Conservation (phyloP, 1,140 invertebrate species). For the Idris sp. region DNA sequence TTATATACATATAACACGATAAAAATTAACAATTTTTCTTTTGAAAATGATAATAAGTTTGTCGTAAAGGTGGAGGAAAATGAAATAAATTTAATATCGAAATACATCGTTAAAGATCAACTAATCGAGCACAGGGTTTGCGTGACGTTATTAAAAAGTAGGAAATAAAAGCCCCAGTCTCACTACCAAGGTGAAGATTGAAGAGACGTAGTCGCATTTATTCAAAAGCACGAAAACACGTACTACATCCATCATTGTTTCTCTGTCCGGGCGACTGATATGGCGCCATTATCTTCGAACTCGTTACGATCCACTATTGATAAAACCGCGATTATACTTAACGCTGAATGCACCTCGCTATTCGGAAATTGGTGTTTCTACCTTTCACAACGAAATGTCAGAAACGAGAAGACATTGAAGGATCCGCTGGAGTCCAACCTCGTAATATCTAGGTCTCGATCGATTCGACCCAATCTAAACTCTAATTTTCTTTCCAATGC, state of each 20-base stretch:
- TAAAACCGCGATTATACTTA: conserved; percentile 74
- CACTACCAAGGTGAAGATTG: conserved; percentile 59
- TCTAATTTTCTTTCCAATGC: conserved; percentile 46
- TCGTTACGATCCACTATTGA: conserved; percentile 78
- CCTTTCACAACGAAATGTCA: conserved; percentile 69
- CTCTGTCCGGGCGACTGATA: conserved; percentile 73
- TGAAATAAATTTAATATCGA: conserved; percentile 46
- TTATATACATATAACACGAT: no score
- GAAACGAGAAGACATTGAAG: conserved; percentile 67
- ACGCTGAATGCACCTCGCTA: conserved; percentile 66
- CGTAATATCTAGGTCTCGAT: conserved; percentile 25
- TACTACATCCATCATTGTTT: conserved; percentile 78
- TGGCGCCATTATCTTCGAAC: conserved; percentile 76
- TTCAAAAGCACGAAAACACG: conserved; percentile 71
- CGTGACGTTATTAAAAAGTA: conserved; percentile 73
- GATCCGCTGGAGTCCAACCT: conserved; percentile 58
- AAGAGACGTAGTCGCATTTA: conserved; percentile 52
- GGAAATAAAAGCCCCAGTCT: conserved; percentile 41
- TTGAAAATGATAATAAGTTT: conserved; percentile 10
- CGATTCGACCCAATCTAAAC: conserved; percentile 26
- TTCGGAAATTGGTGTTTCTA: conserved; percentile 77
- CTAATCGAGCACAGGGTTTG: conserved; percentile 65
- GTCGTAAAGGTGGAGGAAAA: conserved; percentile 7
- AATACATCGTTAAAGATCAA: conserved; percentile 63
- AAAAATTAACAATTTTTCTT: no score